Evolutionary conservation across 2,113 vertebrate genomes (phyloP).

Genomic region (Thunnus maccoyii): DNA sequence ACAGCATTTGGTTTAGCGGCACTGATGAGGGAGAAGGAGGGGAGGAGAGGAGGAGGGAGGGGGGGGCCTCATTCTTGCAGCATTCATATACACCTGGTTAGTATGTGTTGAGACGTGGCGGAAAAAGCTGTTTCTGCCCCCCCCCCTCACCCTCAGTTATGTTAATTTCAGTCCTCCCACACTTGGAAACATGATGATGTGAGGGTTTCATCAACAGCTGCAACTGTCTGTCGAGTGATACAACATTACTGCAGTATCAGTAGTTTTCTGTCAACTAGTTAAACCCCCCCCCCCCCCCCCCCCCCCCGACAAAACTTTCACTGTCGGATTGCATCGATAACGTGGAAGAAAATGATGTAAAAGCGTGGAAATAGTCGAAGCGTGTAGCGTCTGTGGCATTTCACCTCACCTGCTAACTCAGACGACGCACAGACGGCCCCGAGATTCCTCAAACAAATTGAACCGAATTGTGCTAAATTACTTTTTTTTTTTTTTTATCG

Average conservation of each 20-base stretch:
- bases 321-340: conserved; percentile 48
- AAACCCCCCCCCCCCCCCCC: conserved; percentile 5
- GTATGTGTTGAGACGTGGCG: conserved; percentile 40
- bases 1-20: conserved; percentile 54
- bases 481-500: conserved; percentile 64
- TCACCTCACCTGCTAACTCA: conserved; percentile 51
- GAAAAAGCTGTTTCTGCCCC: conserved; percentile 38
- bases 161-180: conserved; percentile 73
- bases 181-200: conserved; percentile 64
- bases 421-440: conserved; percentile 37
- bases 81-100: conserved; percentile 70
- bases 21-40: conserved; percentile 14
- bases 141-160: conserved; percentile 18
- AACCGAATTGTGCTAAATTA: conserved; percentile 69
- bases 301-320: conserved; percentile 34
- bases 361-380: conserved; percentile 53
- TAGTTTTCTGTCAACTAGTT: conserved; percentile 49
- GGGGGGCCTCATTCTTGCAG: neutral
- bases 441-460: conserved; percentile 63
- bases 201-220: conserved; percentile 78
- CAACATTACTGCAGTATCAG: conserved; percentile 57
- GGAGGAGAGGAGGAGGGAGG: neutral
- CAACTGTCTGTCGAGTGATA: conserved; percentile 62
- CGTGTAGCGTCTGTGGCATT: conserved; percentile 30
- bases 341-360: conserved; percentile 67